phyloP scores from a whole-genome alignment of 2,888 invertebrate genomes.

The Caenorhabditis sp. region DNA sequence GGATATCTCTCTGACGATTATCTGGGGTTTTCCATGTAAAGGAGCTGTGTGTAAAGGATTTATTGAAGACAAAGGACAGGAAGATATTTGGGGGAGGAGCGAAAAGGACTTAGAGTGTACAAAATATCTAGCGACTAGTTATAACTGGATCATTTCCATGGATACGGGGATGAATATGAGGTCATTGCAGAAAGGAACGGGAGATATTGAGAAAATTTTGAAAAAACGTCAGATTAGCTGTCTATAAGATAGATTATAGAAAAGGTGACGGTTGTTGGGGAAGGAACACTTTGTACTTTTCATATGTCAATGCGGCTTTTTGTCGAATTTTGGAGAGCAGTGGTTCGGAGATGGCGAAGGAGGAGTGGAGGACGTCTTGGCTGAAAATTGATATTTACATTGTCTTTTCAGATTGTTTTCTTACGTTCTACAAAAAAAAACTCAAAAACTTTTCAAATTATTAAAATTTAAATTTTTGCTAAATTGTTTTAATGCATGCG shows the following conservation, averaged over 20 bases:
- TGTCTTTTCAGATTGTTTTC: too few relatives aligned
- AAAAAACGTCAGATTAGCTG: not conserved
- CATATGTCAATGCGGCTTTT: conserved; percentile 60
- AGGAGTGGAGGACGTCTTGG: conserved; percentile 64
- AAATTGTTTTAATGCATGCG: not conserved
- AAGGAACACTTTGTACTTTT: conserved; percentile 62
- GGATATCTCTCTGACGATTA: conserved; percentile 32
- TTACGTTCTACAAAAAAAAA: too few relatives aligned
- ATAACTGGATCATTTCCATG: conserved; percentile 1
- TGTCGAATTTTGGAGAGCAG: conserved; percentile 64
- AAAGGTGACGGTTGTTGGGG: conserved; percentile 37
- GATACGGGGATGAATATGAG: conserved; percentile 35
- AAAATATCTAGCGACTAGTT: not conserved
- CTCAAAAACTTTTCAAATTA: not conserved
- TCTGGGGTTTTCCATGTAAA: conserved; percentile 20
- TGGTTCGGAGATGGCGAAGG: conserved; percentile 66
- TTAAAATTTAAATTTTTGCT: not conserved
- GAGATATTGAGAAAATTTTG: not conserved
- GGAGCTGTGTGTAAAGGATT: conserved; percentile 9
- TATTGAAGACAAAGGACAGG: conserved; percentile 42
- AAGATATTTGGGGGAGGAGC: not conserved
- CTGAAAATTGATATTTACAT: conserved; percentile 44
- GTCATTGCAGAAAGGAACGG: conserved; percentile 17
- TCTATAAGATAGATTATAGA: conserved; percentile 4
- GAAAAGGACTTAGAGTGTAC: conserved; percentile 16